Evolutionary conservation across 2,113 vertebrate genomes (phyloP), one percentile per base, ranked within the genome.

Genomic region (Myotis lucifugus): DNA sequence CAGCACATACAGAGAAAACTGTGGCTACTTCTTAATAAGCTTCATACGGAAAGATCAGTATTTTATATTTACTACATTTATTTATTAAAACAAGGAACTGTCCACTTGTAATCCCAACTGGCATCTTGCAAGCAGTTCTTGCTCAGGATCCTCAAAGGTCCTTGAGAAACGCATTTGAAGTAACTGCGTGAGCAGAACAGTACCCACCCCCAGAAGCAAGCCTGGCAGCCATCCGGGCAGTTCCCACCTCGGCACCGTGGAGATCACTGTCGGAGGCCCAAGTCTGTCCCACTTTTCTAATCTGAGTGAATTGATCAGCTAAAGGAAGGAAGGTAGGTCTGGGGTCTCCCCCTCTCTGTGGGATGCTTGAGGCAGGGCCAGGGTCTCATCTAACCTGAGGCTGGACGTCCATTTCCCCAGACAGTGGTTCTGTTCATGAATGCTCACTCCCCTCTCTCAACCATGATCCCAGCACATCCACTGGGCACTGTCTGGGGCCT

Each of bases 11-110:
- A 92, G 54, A 84, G 37, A 61, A 56, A 23, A 86, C 1, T 23
- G 50, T 37, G 10, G 84, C 50, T 64, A 13, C 59, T 91, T 79
- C 56, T 81, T 15, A 25, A 21, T 66, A 83, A 95, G 66, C 88
- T 74, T n/a, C 50, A 52, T 37, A 14, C 25, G 69, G 34, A 91
- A 74, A 81, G 77, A 61, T 42, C 34, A 79, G 29, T 17, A 59
- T 86, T 94, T 82, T 83, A 19, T 93, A 15, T 94, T 90, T 85
- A 54, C 7, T 13, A 3, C 11, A 13, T 69, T 3, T 59, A 76
- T 67, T 85, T 81, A 85, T 90, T 82, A 42, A 74, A 69, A 76
- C 52, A 46, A 42, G 17, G 76, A 13, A 48, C 23, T 40, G 56
- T 19, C 34, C 27, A 56, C 37, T 79, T 86, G 27, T 70, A 48